phyloP scores from a whole-genome alignment of 2,113 vertebrate genomes.

The Cyrtonyx montezumae region DNA sequence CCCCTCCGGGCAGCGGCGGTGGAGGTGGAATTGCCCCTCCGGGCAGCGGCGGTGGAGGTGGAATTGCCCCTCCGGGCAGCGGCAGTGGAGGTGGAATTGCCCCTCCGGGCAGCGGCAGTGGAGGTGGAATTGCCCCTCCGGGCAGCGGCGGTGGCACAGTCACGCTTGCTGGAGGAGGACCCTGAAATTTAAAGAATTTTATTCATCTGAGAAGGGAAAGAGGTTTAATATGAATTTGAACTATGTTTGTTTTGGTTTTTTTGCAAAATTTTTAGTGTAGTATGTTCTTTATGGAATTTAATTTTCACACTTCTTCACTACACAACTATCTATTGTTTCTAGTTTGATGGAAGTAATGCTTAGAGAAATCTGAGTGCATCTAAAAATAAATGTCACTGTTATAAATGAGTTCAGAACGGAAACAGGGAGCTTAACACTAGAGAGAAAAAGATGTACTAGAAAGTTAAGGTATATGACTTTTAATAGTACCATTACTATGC shows the following conservation, averaged over 20 bases:
- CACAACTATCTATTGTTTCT: neutral
- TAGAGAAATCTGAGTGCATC: neutral
- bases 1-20: slow-evolving; percentile 68
- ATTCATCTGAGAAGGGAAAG: rapidly evolving
- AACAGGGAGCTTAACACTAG: neutral
- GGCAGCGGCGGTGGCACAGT: rapidly evolving
- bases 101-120: neutral
- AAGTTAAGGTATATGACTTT: neutral
- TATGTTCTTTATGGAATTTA: neutral
- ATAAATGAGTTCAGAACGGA: neutral
- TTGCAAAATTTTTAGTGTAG: neutral
- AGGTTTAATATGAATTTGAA: neutral
- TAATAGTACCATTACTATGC: neutral
- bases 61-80: neutral
- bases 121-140: rapidly evolving
- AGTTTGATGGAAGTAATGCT: neutral
- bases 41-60: neutral
- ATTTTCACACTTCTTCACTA: neutral
- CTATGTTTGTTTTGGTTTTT: neutral
- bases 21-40: slow-evolving; percentile 37
- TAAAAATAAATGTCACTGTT: neutral
- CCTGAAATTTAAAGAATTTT: slow-evolving; percentile 62
- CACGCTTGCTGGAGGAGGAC: neutral
- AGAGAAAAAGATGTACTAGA: neutral
- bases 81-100: rapidly evolving